Evolutionary conservation across 2,113 vertebrate species (phyloP).

Genomic region (Chloroceryle aenea): DNA sequence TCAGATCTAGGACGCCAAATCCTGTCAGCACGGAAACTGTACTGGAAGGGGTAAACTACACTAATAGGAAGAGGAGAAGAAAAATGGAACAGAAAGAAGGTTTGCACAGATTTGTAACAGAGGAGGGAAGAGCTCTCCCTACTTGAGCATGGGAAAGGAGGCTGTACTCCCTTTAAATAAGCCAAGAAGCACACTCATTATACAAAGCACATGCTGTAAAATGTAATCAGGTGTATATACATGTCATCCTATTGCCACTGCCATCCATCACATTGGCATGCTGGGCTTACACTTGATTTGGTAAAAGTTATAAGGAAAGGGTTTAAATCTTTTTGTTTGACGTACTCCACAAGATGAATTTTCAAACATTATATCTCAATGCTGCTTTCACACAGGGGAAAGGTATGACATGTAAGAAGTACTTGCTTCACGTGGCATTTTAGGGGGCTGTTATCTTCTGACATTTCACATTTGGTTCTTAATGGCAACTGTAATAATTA

Average conservation of each 20-base stretch:
- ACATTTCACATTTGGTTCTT: slow-evolving; percentile 41
- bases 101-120: neutral
- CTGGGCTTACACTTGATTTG: neutral
- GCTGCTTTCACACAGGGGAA: neutral
- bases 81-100: neutral
- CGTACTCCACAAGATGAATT: neutral
- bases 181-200: neutral
- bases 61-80: neutral
- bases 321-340: neutral
- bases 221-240: neutral
- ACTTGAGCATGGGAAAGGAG: neutral
- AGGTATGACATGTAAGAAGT: neutral
- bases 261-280: neutral
- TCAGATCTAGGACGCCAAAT: neutral
- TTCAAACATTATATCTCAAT: neutral
- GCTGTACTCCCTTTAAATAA: neutral
- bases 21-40: neutral
- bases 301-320: neutral
- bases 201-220: neutral
- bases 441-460: neutral
- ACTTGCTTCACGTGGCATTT: neutral
- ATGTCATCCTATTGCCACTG: neutral
- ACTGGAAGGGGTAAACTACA: neutral
- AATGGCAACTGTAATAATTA: slow-evolving; percentile 37
- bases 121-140: neutral